Conservation (phyloP, 2,797 vertebrate genomes). For the Falco concolor region DNA sequence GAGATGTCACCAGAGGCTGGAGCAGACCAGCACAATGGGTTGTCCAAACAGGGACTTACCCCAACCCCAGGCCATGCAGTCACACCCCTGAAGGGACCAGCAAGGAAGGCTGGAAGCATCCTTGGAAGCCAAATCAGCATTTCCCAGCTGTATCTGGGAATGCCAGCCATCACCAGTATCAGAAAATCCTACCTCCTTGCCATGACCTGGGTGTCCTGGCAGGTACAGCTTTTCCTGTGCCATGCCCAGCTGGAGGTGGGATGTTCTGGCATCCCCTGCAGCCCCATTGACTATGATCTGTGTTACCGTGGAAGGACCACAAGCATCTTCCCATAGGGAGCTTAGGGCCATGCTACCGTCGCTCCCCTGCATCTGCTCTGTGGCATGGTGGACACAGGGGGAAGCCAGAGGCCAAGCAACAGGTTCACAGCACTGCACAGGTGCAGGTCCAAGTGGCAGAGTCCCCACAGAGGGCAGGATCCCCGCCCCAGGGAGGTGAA, state of each 20-base stretch:
- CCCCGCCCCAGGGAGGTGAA: rapidly evolving
- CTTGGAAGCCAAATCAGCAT: background rate
- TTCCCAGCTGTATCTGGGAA: background rate
- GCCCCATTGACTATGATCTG: too few species aligned
- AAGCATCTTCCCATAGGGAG: background rate
- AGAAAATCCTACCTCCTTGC: background rate
- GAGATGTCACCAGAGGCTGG: background rate
- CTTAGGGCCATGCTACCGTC: background rate
- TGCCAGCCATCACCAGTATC: background rate
- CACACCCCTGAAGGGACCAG: background rate
- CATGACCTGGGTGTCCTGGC: background rate
- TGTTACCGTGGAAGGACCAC: background rate
- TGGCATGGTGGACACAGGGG: rapidly evolving
- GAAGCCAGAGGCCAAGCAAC: background rate
- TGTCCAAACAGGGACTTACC: background rate
- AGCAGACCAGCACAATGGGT: background rate
- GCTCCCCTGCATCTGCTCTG: background rate
- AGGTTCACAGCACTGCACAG: background rate
- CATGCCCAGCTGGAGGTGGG: background rate
- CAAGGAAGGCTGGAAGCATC: background rate
- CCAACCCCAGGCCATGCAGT: background rate
- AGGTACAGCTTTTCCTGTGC: background rate
- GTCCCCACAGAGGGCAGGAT: background rate
- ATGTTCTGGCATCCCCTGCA: rapidly evolving
- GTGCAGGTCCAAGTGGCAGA: background rate